Base-by-base conservation (phyloP, 2,888 invertebrate species). In the Rutpela maculata region DNA sequence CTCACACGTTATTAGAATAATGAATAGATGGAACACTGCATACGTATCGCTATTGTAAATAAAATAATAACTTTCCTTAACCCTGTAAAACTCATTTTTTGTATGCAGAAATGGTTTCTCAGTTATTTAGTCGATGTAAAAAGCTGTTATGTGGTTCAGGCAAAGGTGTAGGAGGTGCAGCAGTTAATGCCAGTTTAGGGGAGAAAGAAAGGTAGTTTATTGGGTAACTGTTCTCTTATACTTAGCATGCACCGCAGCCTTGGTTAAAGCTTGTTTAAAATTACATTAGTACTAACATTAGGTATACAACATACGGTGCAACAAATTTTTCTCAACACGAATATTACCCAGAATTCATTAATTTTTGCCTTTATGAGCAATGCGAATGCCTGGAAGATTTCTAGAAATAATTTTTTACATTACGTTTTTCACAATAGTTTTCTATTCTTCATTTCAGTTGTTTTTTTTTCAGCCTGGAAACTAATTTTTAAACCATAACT, bases 71-170 rank as follows among this genome's bases (percentile, higher is more conserved):
- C 50, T 62, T 38, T 69, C 66, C 15, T 63, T 71, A 62, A 75
- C 60, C 18, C 43, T 78, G 73, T 65, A 75, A 65, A 63, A 62
- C 72, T 78, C 74, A 80, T 79, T 79, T 81, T 80, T 26, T 80
- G 76, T 81, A 83, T 83, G 78, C 85, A 88, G 88, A 88, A 85
- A 86, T 88, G 88, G 88, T 88, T 79, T 81, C 83, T 84, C 86
- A 86, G 82, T 84, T 87, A 83, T 85, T 87, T 86, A 86, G 84
- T 86, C 87, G 85, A 83, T 88, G 87, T 88, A 88, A 88, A 88
- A 87, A 86, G 86, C 86, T 88, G 86, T 86, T 88, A 85, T 89
- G 88, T 88, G 89, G 88, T 87, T 86, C 88, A 87, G 89, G 89
- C 84, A 90, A 89, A 86, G 88, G 89, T 87, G 87, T 87, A 78